A percentile compares a stretch with the other conserved stretches of the same genome.
phyloP scores from a whole-genome alignment of 2,888 invertebrate species.

The Galerucella nymphaeae region DNA sequence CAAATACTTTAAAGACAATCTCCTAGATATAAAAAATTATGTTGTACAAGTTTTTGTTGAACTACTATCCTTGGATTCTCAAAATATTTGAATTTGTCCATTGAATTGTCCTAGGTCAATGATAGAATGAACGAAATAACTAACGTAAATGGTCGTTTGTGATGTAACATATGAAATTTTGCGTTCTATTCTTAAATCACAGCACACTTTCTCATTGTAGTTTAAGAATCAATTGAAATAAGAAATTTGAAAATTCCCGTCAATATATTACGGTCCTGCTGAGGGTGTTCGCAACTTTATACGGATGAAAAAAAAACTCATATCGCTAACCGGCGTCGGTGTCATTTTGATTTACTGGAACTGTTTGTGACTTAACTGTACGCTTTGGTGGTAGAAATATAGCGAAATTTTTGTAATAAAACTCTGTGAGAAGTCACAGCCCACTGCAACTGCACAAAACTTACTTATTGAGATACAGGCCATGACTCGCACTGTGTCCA shows the following conservation, averaged over 20 bases:
- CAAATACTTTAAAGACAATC: no score
- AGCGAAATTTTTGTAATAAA: slow-evolving; percentile 39
- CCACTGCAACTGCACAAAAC: slow-evolving; percentile 49
- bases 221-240: neutral
- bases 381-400: slow-evolving; percentile 43
- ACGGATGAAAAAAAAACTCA: slow-evolving; percentile 26
- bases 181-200: no score
- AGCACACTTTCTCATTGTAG: neutral
- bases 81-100: no score
- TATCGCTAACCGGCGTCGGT: slow-evolving; percentile 39
- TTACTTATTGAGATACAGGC: slow-evolving; percentile 51
- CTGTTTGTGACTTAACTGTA: slow-evolving; percentile 49
- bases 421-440: slow-evolving; percentile 36
- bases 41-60: no score
- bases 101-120: no score
- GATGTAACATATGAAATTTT: no score
- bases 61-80: no score
- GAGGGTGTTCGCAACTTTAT: slow-evolving; percentile 19
- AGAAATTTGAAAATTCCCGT: neutral
- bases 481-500: slow-evolving; percentile 39
- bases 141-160: no score
- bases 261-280: slow-evolving; percentile 5
- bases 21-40: no score
- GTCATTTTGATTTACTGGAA: slow-evolving; percentile 50
- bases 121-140: no score